Conservation (phyloP, 2,888 invertebrate genomes). For the Acanthopleura granulata region DNA sequence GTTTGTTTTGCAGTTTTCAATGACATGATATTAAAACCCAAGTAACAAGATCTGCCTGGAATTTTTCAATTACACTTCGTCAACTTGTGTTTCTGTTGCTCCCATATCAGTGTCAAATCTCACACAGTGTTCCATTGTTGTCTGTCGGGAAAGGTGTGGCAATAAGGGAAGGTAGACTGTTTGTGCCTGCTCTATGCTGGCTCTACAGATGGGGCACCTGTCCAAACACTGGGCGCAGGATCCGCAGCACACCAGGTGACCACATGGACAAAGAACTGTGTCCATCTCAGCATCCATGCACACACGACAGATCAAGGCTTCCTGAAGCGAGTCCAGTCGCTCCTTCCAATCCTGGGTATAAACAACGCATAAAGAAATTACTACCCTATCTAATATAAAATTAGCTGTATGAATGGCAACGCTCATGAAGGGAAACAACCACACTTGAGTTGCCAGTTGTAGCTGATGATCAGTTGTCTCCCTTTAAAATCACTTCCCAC, state of each 20-base stretch:
- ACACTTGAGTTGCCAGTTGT: not conserved
- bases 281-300: slow-evolving; percentile 89
- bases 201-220: slow-evolving; percentile 82
- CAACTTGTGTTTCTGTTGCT: no score
- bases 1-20: no score
- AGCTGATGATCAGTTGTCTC: not conserved
- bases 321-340: slow-evolving; percentile 46
- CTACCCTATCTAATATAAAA: no score
- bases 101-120: no score
- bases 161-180: slow-evolving; percentile 74
- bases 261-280: slow-evolving; percentile 88
- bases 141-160: not conserved
- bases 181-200: slow-evolving; percentile 79
- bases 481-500: no score
- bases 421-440: not conserved
- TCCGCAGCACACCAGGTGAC: slow-evolving; percentile 87
- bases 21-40: no score
- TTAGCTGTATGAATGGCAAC: not conserved
- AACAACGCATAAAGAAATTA: not conserved
- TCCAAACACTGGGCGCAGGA: slow-evolving; percentile 82
- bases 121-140: no score
- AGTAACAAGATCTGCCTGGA: no score
- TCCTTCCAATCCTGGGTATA: slow-evolving; percentile 48
- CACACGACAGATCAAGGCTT: slow-evolving; percentile 80
- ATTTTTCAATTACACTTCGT: no score